Percentiles rank a stretch among this genome's conserved stretches.
Evolutionary conservation across 2,797 vertebrate genomes (phyloP).

Genomic region (Hemitrygon akajei): DNA sequence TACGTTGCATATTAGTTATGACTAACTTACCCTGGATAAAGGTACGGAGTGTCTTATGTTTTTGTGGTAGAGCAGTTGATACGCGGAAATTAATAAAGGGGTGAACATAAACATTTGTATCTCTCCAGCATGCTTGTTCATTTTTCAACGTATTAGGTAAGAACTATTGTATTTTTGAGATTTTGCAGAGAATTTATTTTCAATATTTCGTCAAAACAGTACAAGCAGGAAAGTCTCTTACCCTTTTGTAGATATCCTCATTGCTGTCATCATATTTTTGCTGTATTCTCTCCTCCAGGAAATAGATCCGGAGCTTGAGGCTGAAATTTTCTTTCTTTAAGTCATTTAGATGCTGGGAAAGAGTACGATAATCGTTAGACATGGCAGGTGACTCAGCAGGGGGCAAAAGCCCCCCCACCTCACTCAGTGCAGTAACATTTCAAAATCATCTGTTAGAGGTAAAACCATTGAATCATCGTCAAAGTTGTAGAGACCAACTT

Average conservation of each 20-base stretch:
- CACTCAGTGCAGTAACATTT: slow-evolving; percentile 50
- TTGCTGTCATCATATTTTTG: slow-evolving; percentile 78
- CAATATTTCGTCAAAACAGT: background rate
- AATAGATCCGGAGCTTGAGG: slow-evolving; percentile 95
- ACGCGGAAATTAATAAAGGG: background rate
- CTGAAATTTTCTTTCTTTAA: slow-evolving; percentile 99
- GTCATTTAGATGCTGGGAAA: slow-evolving; percentile 95
- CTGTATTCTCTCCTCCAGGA: slow-evolving; percentile 91
- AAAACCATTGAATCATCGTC: slow-evolving; percentile 38
- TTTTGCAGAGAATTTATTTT: background rate
- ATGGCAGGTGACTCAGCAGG: slow-evolving; percentile 66
- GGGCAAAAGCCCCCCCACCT: slow-evolving; percentile 47
- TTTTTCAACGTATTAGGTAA: background rate
- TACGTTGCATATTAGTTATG: background rate
- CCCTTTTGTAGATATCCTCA: slow-evolving; percentile 76
- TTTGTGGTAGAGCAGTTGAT: background rate
- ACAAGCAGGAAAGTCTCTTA: slow-evolving; percentile 55
- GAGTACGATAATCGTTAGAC: slow-evolving; percentile 88
- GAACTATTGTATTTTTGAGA: background rate
- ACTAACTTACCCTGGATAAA: background rate
- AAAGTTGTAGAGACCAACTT: background rate
- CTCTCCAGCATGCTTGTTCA: background rate
- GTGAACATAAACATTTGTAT: background rate
- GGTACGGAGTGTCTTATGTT: background rate
- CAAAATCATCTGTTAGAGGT: slow-evolving; percentile 35